A percentile compares a stretch with the other conserved stretches of the same genome.
Conservation (phyloP, 92 coral and sea anemone genomes). For the Zoanthus sansibaricus region DNA sequence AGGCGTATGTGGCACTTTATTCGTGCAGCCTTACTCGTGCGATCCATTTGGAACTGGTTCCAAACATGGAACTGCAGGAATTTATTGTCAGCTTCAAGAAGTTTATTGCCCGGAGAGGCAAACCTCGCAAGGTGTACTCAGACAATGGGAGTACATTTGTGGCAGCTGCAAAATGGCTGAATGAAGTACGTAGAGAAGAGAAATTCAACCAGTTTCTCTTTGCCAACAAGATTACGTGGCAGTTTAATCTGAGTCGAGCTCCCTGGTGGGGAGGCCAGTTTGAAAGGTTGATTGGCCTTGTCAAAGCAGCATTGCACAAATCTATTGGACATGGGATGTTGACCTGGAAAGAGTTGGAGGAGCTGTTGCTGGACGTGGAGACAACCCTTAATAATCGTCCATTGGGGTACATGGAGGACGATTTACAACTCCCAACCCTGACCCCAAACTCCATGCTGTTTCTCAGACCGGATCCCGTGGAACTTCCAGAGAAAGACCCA, state of each 20-base stretch:
- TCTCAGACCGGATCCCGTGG: not conserved
- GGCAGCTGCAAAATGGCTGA: constrained; percentile 7
- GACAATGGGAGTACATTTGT: constrained; percentile 11
- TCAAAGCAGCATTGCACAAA: not conserved
- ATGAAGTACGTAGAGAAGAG: not conserved
- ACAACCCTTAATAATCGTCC: constrained; percentile 16
- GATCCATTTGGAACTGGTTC: constrained; percentile 1
- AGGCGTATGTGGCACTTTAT: not conserved
- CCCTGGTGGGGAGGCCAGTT: no score
- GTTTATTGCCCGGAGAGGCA: not conserved
- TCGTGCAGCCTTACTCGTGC: not conserved
- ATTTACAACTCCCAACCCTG: not conserved
- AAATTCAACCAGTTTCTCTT: not conserved
- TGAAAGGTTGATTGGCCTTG: not conserved
- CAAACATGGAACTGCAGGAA: not conserved
- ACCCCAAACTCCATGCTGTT: constrained; percentile 4
- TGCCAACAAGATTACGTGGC: constrained; percentile 3
- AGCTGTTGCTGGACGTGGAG: not conserved
- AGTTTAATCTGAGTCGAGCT: not conserved
- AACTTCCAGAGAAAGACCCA: not conserved
- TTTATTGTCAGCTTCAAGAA: not conserved
- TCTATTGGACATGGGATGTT: constrained; percentile 7
- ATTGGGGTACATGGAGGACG: constrained; percentile 18
- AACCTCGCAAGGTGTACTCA: not conserved
- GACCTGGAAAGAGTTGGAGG: constrained; percentile 6